A percentile compares a stretch with the other conserved stretches of the same genome.
Evolutionary conservation across 2,113 vertebrate species (phyloP).

Genomic region (Leucosticte australis): DNA sequence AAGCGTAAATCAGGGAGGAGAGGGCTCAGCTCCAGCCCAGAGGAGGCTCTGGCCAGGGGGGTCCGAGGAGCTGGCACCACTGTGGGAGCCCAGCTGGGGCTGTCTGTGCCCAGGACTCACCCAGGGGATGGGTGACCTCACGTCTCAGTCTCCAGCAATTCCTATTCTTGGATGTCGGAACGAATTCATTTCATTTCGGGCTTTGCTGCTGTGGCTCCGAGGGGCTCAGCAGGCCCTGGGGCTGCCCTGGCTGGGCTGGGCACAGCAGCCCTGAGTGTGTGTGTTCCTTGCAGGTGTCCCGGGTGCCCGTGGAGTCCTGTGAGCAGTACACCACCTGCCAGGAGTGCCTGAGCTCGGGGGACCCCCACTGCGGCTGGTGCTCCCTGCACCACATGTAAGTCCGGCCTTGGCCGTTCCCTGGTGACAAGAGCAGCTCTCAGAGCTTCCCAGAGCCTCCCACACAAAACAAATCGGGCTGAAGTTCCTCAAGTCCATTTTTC

Average conservation of each 20-base stretch:
- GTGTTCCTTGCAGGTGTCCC: conserved; percentile 79
- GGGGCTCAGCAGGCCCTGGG: background rate
- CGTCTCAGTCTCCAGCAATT: accelerated
- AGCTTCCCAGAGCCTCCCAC: background rate
- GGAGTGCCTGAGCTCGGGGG: conserved; percentile 95
- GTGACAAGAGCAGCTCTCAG: background rate
- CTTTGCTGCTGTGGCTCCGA: accelerated
- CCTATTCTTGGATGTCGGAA: background rate
- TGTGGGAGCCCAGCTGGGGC: background rate
- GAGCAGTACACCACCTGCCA: conserved; percentile 94
- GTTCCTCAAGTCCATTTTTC: background rate
- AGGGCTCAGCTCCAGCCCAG: accelerated
- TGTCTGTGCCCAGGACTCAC: background rate
- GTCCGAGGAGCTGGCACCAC: background rate
- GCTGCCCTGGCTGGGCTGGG: background rate
- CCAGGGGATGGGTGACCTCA: accelerated
- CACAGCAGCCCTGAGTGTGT: background rate
- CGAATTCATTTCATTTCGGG: background rate
- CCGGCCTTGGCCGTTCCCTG: accelerated
- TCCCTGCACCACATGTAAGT: conserved; percentile 97
- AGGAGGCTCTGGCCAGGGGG: background rate
- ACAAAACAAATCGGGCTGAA: accelerated
- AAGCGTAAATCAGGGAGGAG: background rate
- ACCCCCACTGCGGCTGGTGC: conserved; percentile 98
- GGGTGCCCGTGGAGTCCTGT: conserved; percentile 93